Evolutionary conservation across 2,888 invertebrate species (phyloP).

Genomic region (Drosophila sordidapex): DNA sequence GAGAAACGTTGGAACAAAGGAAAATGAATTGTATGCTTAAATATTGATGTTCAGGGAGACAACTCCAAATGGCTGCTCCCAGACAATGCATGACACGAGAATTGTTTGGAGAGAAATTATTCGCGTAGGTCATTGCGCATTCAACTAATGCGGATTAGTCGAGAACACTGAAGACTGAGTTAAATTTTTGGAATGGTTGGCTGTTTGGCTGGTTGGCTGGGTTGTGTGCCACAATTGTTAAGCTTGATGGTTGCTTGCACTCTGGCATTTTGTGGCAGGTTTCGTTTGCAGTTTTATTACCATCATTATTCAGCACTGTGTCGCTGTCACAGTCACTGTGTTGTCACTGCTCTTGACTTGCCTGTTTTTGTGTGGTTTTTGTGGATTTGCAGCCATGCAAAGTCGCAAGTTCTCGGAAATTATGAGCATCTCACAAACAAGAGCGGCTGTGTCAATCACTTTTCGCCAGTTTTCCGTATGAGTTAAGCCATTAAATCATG

Average conservation of each 20-base stretch:
- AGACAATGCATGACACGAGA: conserved; percentile 34
- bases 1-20: conserved; percentile 23
- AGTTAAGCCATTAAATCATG: conserved; percentile 30
- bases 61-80: conserved; percentile 15
- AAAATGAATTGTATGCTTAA: conserved; percentile 45
- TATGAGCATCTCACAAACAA: conserved; percentile 12
- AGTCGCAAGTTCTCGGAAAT: not conserved
- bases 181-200: conserved; percentile 2
- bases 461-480: conserved; percentile 19
- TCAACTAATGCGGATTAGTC: conserved; percentile 56
- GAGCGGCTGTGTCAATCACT: conserved; percentile 26
- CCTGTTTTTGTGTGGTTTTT: conserved; percentile 39
- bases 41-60: conserved; percentile 49
- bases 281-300: conserved; percentile 67
- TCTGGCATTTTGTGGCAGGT: conserved; percentile 52
- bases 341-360: conserved; percentile 46
- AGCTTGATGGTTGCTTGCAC: conserved; percentile 38
- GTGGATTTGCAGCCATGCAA: conserved; percentile 15
- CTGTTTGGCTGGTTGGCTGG: not conserved
- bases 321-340: conserved; percentile 19
- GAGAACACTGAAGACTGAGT: conserved; percentile 12
- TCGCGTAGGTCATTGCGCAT: conserved; percentile 48
- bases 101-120: conserved; percentile 47
- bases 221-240: conserved; percentile 26
- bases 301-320: conserved; percentile 59